These are phyloP conservation scores for Urocyon cinereoargenteus DNA, from an alignment of 2,797 vertebrate species.

Conservation along the genomic window DNA sequence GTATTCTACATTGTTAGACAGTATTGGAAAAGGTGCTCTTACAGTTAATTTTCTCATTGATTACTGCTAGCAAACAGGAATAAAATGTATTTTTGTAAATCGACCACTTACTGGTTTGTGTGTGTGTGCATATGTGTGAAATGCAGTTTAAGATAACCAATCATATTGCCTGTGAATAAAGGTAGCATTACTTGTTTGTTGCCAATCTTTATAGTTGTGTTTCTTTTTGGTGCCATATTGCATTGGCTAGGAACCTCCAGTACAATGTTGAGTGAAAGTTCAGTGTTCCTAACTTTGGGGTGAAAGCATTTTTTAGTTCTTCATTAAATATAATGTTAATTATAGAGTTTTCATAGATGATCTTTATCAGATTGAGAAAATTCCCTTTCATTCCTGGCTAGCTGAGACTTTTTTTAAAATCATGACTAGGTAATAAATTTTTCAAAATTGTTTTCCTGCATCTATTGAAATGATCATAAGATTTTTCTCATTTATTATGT, in stretches of 20 bases:
- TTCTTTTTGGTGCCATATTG: not conserved
- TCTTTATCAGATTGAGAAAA: not conserved
- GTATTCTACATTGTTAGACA: not conserved
- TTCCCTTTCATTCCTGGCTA: not conserved
- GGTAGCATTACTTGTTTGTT: not conserved
- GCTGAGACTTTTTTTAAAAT: not conserved
- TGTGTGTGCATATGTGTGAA: not conserved
- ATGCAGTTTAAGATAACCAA: not conserved
- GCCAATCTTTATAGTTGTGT: not conserved
- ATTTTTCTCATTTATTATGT: not conserved
- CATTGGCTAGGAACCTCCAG: not conserved
- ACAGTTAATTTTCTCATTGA: not conserved
- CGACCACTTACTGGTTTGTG: not conserved
- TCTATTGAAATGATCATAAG: not conserved
- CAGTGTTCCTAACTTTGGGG: not conserved
- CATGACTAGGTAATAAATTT: not conserved
- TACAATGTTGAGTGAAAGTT: not conserved
- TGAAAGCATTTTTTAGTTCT: not conserved
- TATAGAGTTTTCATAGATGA: not conserved
- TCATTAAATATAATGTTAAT: not conserved
- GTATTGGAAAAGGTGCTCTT: not conserved
- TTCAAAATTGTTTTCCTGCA: not conserved
- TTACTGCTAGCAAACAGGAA: not conserved
- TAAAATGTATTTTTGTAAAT: not conserved
- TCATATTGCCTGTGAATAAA: not conserved